phyloP scores from a whole-genome alignment of 2,797 vertebrate genomes.

The Siniperca undulata region DNA sequence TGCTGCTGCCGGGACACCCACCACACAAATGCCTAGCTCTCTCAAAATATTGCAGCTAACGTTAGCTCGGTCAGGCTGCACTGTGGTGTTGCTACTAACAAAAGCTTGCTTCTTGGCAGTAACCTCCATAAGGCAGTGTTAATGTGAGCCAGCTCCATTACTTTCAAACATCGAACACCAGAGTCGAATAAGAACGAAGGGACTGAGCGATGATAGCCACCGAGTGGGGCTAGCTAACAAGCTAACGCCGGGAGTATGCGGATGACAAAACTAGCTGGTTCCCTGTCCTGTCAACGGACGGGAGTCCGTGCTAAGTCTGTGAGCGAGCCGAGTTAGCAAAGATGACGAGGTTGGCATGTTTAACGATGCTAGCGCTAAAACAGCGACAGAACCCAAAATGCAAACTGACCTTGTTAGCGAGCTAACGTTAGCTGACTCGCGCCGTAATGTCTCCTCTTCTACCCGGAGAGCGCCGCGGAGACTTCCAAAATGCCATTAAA shows the following conservation, averaged over 20 bases:
- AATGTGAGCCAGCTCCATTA: constrained; percentile 2
- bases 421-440: constrained; percentile 81
- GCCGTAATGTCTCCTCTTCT: constrained; percentile 73
- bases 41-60: constrained; percentile 19
- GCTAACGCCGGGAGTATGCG: constrained; percentile 59
- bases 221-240: constrained; percentile 61
- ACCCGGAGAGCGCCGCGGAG: constrained; percentile 63
- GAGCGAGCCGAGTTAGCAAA: neutral
- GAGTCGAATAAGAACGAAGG: constrained; percentile 40
- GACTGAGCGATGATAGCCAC: constrained; percentile 48
- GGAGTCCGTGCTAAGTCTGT: neutral
- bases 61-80: neutral
- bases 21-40: constrained; percentile 30
- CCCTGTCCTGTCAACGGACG: constrained; percentile 32
- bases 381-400: constrained; percentile 38
- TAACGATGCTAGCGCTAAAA: neutral
- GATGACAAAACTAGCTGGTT: constrained; percentile 37
- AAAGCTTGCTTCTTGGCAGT: neutral
- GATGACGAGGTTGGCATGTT: neutral
- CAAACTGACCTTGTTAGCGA: constrained; percentile 86
- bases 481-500: constrained; percentile 77
- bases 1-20: constrained; percentile 40
- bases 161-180: constrained; percentile 42
- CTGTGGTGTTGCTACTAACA: neutral
- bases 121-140: neutral